phyloP scores from a whole-genome alignment of 2,113 vertebrate genomes.

The Ardeotis arabs region DNA sequence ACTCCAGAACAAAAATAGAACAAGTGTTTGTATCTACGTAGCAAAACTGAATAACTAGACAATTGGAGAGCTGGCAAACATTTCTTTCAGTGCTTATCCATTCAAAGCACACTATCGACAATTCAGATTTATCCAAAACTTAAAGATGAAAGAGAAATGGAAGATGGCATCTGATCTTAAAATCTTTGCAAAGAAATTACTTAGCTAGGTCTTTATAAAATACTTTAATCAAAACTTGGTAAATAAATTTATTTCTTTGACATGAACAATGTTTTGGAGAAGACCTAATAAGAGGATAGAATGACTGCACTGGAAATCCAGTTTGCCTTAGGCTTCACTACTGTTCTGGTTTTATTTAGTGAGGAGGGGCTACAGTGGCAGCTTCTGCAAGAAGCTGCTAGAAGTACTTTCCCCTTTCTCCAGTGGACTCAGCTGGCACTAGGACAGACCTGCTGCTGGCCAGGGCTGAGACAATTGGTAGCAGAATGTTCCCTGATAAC shows the following conservation, averaged over 20 bases:
- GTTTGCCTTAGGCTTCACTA: not conserved
- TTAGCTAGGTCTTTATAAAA: not conserved
- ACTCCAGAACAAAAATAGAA: not conserved
- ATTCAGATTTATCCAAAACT: not conserved
- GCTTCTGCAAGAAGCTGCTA: too few relatives aligned
- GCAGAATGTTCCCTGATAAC: too few relatives aligned
- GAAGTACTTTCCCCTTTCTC: too few relatives aligned
- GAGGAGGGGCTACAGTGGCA: too few relatives aligned
- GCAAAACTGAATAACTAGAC: not conserved
- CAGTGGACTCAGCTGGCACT: too few relatives aligned
- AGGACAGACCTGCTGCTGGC: too few relatives aligned
- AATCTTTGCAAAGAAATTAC: not conserved
- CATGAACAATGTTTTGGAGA: not conserved
- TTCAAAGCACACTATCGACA: not conserved
- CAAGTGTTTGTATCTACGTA: not conserved
- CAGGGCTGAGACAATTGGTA: too few relatives aligned
- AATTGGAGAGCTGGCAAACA: not conserved
- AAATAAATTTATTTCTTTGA: not conserved
- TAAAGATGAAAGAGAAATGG: not conserved
- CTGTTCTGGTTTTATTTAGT: too few relatives aligned
- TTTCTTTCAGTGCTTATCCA: not conserved
- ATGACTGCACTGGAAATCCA: not conserved
- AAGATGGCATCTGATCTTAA: not conserved
- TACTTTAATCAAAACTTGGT: not conserved
- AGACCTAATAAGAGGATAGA: not conserved